A percentile compares a stretch with the other conserved stretches of the same genome.
phyloP scores from a whole-genome alignment of 2,113 vertebrate genomes.

The Lycaon pictus region DNA sequence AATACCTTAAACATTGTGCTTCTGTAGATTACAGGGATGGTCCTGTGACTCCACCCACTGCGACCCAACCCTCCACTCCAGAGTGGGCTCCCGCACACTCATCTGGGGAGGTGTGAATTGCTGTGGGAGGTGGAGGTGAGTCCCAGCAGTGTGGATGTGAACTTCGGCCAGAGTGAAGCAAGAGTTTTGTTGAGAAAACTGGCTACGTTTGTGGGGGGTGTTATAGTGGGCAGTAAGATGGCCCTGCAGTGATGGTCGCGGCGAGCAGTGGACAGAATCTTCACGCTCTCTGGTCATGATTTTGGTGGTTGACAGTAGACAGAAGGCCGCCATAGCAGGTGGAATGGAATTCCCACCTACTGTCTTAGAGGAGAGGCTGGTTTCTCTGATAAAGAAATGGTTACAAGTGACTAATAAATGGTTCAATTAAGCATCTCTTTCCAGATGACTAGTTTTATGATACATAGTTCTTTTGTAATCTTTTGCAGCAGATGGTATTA shows the following conservation, averaged over 20 bases:
- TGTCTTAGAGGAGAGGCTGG: not conserved
- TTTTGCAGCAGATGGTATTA: constrained; percentile 92
- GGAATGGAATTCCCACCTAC: not conserved
- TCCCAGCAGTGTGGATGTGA: not conserved
- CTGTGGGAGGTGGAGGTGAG: not conserved
- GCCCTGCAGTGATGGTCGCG: constrained; percentile 92
- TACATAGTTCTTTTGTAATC: not conserved
- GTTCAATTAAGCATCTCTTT: constrained; percentile 12
- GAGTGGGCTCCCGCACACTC: not conserved
- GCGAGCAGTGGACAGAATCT: constrained; percentile 93
- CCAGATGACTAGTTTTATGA: not conserved
- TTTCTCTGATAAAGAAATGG: constrained; percentile 48
- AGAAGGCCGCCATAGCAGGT: not conserved
- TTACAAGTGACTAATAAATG: constrained; percentile 35
- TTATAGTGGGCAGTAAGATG: constrained; percentile 91
- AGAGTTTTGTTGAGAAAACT: constrained; percentile 91
- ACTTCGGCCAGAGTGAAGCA: constrained; percentile 87
- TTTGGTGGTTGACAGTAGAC: constrained; percentile 86
- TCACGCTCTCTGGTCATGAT: constrained; percentile 92
- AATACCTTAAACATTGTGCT: not conserved
- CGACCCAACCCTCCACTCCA: not conserved
- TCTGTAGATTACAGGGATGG: not conserved
- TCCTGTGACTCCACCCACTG: not conserved
- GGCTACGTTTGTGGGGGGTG: constrained; percentile 91
- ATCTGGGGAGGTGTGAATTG: not conserved